Evolutionary conservation across 2,888 invertebrate species (phyloP), one percentile per base, ranked within the genome.

Genomic region (Alloscopus bannaensis): DNA sequence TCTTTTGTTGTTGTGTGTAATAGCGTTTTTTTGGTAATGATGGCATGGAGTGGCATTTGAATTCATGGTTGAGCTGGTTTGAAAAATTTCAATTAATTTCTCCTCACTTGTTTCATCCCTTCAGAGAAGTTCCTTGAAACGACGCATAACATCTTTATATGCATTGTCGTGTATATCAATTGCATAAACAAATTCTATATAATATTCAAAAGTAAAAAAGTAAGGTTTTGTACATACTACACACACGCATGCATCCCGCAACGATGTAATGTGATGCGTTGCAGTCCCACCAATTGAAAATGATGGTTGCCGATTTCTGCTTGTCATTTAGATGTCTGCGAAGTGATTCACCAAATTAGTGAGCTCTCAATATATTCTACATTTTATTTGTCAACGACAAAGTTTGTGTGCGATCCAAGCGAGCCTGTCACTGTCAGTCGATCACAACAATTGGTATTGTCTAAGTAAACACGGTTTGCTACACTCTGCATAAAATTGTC

Each of bases 381-480:
- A n/a, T n/a, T n/a, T n/a, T 69, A 69, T 76, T 77, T 77, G 77
- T 70, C 77, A 77, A 77, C n/a, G n/a, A n/a, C 76, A 42, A 50
- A 59, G 29, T 69, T 72, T 60, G 36, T 55, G 77, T 69, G 77
- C 69, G 62, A 69, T 77, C 77, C 77, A 62, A 64, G 52, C 24
- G 77, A 62, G 69, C 69, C 62, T 77, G 77, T 77, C 77, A 77
- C 77, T 69, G 76, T 76, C 76, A 76, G 62, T 70, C 77, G 77
- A 77, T 77, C 77, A 70, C 77, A 66, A 68, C 68, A 77, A 77
- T 77, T 70, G 77, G 77, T 65, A 77, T 77, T 77, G 77, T 77
- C 69, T 76, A 45, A 55, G 24, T 70, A 77, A 50, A 76, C 50
- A 50, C 77, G 65, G 22, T 77, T 77, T 70, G 77, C 60, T 70